Evolutionary conservation across 2,113 vertebrate genomes (phyloP).

Genomic region (Aviceda subcristata): DNA sequence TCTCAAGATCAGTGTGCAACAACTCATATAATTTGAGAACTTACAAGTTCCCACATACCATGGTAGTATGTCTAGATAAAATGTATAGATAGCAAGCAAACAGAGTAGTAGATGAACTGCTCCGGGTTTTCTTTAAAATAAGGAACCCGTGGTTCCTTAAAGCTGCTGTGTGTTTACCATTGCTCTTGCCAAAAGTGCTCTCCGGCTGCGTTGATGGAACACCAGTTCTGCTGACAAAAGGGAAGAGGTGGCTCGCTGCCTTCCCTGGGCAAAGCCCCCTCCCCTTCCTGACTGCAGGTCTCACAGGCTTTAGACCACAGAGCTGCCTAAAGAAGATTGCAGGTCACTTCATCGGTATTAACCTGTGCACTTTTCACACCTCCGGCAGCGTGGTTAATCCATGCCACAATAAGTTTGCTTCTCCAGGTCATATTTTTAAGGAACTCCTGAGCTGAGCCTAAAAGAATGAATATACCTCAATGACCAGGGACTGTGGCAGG

Average conservation of each 20-base stretch:
- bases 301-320: background rate
- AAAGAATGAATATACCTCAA: background rate
- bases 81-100: background rate
- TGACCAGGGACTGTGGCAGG: background rate
- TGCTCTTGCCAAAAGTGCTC: background rate
- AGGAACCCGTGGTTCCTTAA: background rate
- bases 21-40: background rate
- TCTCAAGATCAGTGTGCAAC: background rate
- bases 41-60: background rate
- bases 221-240: background rate
- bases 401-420: background rate
- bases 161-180: background rate
- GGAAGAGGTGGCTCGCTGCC: background rate
- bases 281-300: background rate
- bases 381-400: background rate
- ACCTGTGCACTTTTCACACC: background rate
- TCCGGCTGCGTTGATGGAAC: background rate
- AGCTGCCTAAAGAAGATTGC: background rate
- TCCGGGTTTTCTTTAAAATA: background rate
- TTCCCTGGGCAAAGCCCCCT: background rate
- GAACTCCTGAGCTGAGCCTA: rapidly evolving
- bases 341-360: background rate
- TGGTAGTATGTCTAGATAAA: background rate
- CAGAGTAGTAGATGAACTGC: background rate
- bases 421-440: background rate